These are phyloP conservation scores for Ptychobarbus kaznakovi DNA, from an alignment of 2,797 vertebrate species.

Conservation along the genomic window DNA sequence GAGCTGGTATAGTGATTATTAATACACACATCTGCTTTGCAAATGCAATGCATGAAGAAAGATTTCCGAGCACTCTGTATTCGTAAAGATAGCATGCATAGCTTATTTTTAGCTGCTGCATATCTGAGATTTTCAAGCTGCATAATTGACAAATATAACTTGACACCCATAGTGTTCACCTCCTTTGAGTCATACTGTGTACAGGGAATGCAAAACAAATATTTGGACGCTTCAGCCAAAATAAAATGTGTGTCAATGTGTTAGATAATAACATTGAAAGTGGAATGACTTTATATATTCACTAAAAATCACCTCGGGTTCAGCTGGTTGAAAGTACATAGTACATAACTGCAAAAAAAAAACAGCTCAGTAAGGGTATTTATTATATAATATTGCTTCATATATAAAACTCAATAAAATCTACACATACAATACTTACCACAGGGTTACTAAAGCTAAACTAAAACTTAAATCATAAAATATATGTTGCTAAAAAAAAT, in stretches of 20 bases:
- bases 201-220: neutral
- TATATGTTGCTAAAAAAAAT: too few relatives aligned
- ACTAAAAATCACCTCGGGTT: neutral
- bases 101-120: constrained; percentile 7
- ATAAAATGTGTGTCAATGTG: neutral
- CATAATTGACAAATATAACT: neutral
- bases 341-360: neutral
- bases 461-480: too few relatives aligned
- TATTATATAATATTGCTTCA: neutral
- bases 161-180: neutral
- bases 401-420: too few relatives aligned
- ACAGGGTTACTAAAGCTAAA: too few relatives aligned
- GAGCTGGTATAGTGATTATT: neutral
- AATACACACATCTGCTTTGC: neutral
- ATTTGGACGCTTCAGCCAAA: neutral
- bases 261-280: neutral
- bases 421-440: neutral
- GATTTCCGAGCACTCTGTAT: neutral
- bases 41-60: neutral
- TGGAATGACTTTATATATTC: neutral
- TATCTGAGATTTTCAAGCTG: constrained; percentile 13
- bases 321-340: neutral
- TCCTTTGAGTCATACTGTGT: neutral
- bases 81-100: neutral
- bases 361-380: neutral